Conservation (phyloP, 2,888 invertebrate genomes). For the Thera britannica region DNA sequence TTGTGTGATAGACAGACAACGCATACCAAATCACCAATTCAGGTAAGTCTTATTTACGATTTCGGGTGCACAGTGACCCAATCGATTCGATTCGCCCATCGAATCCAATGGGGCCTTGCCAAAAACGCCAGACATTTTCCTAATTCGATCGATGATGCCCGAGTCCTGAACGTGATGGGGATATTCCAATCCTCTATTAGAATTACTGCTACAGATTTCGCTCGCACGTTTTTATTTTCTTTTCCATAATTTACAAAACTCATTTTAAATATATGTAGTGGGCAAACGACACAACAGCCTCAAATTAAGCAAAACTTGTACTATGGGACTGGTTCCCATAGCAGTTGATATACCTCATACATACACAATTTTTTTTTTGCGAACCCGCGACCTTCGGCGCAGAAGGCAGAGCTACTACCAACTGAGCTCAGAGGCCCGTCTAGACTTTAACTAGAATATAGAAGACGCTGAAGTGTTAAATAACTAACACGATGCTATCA, state of each 20-base stretch:
- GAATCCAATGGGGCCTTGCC: constrained; percentile 14
- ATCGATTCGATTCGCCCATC: constrained; percentile 24
- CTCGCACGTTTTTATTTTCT: background rate
- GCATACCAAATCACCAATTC: background rate
- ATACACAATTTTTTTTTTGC: no score
- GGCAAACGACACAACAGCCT: no score
- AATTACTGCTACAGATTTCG: background rate
- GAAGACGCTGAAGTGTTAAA: background rate
- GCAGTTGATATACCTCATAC: no score
- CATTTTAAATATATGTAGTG: no score
- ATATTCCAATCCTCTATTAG: background rate
- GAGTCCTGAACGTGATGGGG: background rate
- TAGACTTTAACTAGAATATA: background rate
- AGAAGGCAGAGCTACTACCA: no score
- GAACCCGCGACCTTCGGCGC: no score
- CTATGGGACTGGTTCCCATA: no score
- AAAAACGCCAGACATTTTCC: constrained; percentile 4
- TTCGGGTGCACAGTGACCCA: constrained; percentile 4
- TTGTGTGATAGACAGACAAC: background rate
- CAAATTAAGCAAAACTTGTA: no score
- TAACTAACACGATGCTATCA: background rate
- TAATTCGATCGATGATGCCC: background rate
- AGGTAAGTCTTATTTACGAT: constrained; percentile 6
- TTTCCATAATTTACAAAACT: no score
- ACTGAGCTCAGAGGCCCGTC: no score